Percentiles rank a stretch among this genome's conserved stretches.
Evolutionary conservation across 23 tunicate species (phyloP).

Genomic region (Trididemnum clinides): DNA sequence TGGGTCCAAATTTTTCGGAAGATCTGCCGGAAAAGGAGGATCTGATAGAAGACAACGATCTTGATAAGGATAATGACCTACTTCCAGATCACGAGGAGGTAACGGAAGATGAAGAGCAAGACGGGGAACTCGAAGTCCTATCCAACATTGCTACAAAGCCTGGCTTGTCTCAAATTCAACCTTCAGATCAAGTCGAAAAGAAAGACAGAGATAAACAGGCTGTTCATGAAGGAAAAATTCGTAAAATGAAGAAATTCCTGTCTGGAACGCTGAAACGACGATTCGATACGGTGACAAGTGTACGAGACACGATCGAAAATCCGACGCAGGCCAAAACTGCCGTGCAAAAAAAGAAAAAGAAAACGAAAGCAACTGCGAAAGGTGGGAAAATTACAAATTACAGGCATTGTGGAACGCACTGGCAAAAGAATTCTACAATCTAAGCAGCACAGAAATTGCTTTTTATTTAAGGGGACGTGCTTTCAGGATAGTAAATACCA

Average conservation of each 20-base stretch:
- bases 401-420: too few relatives aligned
- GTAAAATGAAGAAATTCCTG: conserved; percentile 33
- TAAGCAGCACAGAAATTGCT: too few relatives aligned
- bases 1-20: conserved; percentile 58
- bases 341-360: neutral
- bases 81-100: neutral
- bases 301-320: conserved; percentile 4
- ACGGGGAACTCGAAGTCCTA: neutral
- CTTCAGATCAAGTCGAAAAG: conserved; percentile 8
- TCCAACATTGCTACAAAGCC: neutral
- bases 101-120: neutral
- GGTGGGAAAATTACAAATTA: too few relatives aligned
- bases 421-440: too few relatives aligned
- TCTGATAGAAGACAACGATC: neutral
- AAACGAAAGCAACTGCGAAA: neutral
- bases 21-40: conserved; percentile 32
- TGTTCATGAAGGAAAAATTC: conserved; percentile 7
- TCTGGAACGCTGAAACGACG: conserved; percentile 24
- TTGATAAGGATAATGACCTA: neutral
- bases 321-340: neutral
- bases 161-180: neutral
- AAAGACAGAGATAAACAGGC: neutral
- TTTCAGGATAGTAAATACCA: too few relatives aligned
- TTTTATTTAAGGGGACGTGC: too few relatives aligned
- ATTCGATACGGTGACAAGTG: conserved; percentile 19